Evolutionary conservation across 1,140 invertebrate genomes (phyloP), one percentile per base, ranked within the genome.

Genomic region (Drosophila tristis): DNA sequence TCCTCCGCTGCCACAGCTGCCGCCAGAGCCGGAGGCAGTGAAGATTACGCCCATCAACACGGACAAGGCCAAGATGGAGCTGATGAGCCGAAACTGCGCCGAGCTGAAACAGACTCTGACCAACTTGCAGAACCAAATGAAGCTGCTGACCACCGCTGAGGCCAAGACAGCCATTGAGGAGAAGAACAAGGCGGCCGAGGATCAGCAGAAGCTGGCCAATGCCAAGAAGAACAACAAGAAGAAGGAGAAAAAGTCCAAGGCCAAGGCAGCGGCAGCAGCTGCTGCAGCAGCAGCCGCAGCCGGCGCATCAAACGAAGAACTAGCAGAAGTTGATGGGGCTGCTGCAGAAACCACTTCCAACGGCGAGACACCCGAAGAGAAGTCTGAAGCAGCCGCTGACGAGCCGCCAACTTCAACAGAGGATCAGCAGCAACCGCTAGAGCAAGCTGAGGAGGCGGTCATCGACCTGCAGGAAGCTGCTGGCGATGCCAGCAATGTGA

Each of bases 51-150:
- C 91, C 9, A 47, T 63, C 1, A 78, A 64, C 45, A 39, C 77
- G 15, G 85, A 92, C 48, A 90, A 68, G 47, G 78, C 77, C 58
- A 92, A 95, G 93, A 93, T 94, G 35, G 94, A 95, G 59, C 92
- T 93, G 16, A 94, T 95, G 92, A 92, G 93, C 0, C 93, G 93
- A 2, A 94, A 94, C 63, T 94, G 94, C 65, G 93, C 93, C 7
- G 93, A 95, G 63, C 84, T 95, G 4, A 93, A 94, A 57, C 93
- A 95, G 61, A 94, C 94, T 58, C 89, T 95, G 23, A 93, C 93
- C 3, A 93, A 94, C 68, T 78, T 94, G 16, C 94, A 95, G 70
- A 93, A 85, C 25, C 93, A 94, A 89, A 80, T 94, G 54, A 93
- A 94, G 58, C 86, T 92, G 3, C 71, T 94, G 4, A 92, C 87